phyloP scores from a whole-genome alignment of 2,888 invertebrate species.

The Andricus curvator region DNA sequence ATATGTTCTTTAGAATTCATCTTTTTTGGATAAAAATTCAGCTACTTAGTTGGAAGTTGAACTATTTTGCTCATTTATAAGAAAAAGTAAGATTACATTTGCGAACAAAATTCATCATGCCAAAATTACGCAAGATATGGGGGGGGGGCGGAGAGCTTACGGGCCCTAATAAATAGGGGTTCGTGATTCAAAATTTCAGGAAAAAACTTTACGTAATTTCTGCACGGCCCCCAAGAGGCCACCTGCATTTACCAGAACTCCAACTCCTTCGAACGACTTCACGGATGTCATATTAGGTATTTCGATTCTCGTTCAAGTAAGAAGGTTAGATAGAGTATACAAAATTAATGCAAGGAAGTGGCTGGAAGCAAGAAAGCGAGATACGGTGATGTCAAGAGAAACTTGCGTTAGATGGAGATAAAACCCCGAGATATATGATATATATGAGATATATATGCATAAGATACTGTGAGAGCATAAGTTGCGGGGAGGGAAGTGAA shows the following conservation, averaged over 20 bases:
- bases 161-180: no score
- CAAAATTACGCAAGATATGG: no score
- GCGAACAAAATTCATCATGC: no score
- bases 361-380: not conserved
- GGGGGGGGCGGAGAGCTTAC: no score
- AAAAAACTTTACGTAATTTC: no score
- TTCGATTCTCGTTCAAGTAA: conserved; percentile 6
- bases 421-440: not conserved
- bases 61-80: no score
- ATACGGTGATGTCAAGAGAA: not conserved
- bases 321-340: not conserved
- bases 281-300: not conserved
- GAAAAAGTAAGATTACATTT: no score
- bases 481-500: not conserved
- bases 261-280: not conserved
- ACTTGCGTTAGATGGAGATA: not conserved
- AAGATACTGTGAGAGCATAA: not conserved
- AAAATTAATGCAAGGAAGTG: not conserved
- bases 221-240: not conserved
- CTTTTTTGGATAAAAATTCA: no score
- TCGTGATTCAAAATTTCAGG: no score
- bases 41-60: no score
- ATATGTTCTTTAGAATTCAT: no score
- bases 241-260: not conserved
- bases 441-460: not conserved